Base-by-base conservation (phyloP, 2,888 invertebrate genomes). In the Meteorus colon region DNA sequence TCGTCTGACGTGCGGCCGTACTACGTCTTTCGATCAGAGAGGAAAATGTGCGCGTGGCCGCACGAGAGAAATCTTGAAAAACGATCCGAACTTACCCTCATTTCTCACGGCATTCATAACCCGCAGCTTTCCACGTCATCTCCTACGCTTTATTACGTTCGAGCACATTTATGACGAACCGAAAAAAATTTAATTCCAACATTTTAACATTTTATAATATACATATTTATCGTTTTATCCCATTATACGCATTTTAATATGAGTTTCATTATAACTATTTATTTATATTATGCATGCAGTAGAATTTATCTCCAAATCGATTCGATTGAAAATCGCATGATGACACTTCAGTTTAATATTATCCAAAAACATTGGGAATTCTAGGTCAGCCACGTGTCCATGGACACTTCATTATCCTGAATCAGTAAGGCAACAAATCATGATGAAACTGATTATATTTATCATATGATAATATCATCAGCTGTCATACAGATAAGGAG, bases 31-130 rank as follows among this genome's bases (percentile, higher is more conserved):
- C 60, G 67, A 67, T 67, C 74, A 29, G 41, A 29, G 19, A 59
- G 68, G 67, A 74, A 67, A 68, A 67, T 74, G 55, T 60, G 69
- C 59, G 51, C 51, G 59, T 6, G 41, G 27, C 19, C 14, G 19
- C 55, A 55, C 55, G 55, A 55, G 59, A 51, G 59, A 74, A 74
- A 68, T 74, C 74, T 67, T 74, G 66, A 74, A 74, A 74, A 74
- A 74, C 74, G 74, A 74, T 67, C 74, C 68, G 19, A 74, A 74
- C 67, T 74, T 74, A 74, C 67, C 60, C 55, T 59, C 74, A 74
- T 74, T 74, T 74, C 67, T 74, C 73, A 74, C 41, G 60, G 66
- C 67, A 66, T 74, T 74, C 74, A 74, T 74, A 74, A 55, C 68
- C 67, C 45, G 24, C 67, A 74, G 67, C 67, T 74, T 60, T 67